phyloP scores from a whole-genome alignment of 2,888 invertebrate genomes.

The Sphaerophoria taeniata region DNA sequence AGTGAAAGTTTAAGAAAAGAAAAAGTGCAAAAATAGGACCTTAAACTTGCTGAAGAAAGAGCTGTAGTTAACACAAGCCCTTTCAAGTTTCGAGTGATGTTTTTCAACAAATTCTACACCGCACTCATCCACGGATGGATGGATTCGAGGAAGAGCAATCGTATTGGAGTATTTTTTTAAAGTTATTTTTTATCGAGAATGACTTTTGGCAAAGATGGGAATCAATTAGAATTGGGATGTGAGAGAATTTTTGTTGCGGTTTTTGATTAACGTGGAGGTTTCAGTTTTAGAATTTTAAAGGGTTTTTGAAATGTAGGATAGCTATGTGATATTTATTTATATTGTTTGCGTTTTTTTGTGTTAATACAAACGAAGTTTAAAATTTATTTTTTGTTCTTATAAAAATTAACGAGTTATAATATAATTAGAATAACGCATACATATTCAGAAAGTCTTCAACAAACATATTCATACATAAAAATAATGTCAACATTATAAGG shows the following conservation, averaged over 20 bases:
- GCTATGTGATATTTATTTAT: conserved; percentile 44
- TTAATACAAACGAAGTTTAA: neutral
- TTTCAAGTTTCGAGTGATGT: conserved; percentile 6
- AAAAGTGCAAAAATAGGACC: conserved; percentile 35
- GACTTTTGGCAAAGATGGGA: conserved; percentile 40
- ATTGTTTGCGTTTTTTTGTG: conserved; percentile 5
- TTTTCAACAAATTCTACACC: conserved; percentile 53
- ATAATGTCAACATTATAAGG: neutral
- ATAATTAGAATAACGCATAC: neutral
- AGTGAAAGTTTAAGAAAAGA: conserved; percentile 4
- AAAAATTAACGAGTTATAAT: neutral
- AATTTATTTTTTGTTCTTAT: conserved; percentile 5
- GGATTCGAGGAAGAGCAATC: neutral
- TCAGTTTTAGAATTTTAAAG: conserved; percentile 28
- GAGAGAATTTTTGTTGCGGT: conserved; percentile 16
- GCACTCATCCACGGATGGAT: conserved; percentile 46
- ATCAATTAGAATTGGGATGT: conserved; percentile 61
- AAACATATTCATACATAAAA: conserved; percentile 8
- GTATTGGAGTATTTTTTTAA: conserved; percentile 30
- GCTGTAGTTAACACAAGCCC: conserved; percentile 30
- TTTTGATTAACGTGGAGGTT: neutral
- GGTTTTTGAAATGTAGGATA: conserved; percentile 19
- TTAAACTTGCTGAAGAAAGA: conserved; percentile 56
- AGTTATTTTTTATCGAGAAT: conserved; percentile 76
- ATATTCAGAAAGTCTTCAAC: conserved; percentile 1